Conservation (phyloP, 2,113 vertebrate genomes). For the Nettapus auritus region DNA sequence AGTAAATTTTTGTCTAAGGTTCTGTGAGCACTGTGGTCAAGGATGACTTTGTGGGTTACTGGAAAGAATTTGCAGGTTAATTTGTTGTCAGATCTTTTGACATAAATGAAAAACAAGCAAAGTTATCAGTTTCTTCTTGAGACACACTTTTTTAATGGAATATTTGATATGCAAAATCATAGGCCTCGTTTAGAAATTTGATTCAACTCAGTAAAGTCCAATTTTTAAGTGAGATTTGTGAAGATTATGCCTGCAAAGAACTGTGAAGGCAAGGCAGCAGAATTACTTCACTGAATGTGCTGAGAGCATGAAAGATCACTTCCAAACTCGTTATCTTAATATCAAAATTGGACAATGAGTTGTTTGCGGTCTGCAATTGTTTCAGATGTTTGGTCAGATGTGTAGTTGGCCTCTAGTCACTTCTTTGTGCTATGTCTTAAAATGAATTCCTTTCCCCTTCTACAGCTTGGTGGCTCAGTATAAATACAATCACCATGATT, state of each 20-base stretch:
- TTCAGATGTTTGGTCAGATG: neutral
- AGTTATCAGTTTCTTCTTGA: neutral
- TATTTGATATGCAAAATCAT: neutral
- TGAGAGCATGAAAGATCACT: neutral
- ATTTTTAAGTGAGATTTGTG: neutral
- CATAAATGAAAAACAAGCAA: neutral
- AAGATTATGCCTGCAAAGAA: neutral
- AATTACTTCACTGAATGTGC: neutral
- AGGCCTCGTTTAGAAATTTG: neutral
- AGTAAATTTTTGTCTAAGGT: neutral
- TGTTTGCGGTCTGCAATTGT: neutral
- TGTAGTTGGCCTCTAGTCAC: neutral
- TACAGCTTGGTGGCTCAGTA: neutral
- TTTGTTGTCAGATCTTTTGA: neutral
- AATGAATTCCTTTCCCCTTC: neutral
- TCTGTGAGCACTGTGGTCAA: neutral
- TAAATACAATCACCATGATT: neutral
- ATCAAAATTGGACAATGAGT: neutral
- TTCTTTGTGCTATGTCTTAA: neutral
- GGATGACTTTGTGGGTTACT: neutral
- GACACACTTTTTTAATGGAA: neutral
- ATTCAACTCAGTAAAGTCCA: neutral
- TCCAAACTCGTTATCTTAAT: neutral
- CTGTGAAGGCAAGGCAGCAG: neutral
- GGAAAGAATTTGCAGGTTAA: neutral